Percentiles rank a stretch among this genome's conserved stretches.
These are phyloP conservation scores for Chrosomus eos DNA, from an alignment of 2,797 vertebrate species.

Conservation along the genomic window DNA sequence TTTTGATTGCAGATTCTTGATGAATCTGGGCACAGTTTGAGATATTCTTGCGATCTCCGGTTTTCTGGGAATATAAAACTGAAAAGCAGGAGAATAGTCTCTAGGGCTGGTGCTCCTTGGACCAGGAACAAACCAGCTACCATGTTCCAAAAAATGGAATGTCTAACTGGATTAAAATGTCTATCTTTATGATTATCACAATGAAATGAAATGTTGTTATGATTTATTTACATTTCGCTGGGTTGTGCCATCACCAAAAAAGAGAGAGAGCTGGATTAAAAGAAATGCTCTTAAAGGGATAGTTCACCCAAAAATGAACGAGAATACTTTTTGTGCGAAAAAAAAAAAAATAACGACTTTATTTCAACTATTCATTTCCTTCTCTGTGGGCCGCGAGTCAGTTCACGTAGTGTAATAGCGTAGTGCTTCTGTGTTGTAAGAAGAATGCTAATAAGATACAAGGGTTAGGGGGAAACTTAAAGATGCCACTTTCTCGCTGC, in stretches of 20 bases:
- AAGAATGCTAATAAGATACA: slow-evolving; percentile 28
- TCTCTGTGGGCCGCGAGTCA: no score
- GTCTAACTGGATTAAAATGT: background rate
- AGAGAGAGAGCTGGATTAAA: background rate
- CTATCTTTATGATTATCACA: background rate
- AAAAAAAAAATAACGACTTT: no score
- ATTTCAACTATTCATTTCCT: no score
- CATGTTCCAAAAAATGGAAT: background rate
- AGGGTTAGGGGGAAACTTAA: slow-evolving; percentile 27
- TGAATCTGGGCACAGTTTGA: background rate
- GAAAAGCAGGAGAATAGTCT: background rate
- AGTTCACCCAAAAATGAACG: no score
- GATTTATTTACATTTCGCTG: background rate
- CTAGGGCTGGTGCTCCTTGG: background rate
- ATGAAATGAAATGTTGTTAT: background rate
- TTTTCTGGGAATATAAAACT: background rate
- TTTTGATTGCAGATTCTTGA: background rate
- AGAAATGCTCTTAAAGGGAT: background rate
- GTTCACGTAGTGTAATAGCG: no score
- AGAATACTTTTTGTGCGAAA: no score
- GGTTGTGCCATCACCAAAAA: background rate
- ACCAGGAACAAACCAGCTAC: no score
- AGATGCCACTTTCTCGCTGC: slow-evolving; percentile 55
- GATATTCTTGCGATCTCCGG: background rate
- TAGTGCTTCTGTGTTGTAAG: background rate